Conservation (phyloP, 1,140 invertebrate genomes). For the Eupeodes corollae region DNA sequence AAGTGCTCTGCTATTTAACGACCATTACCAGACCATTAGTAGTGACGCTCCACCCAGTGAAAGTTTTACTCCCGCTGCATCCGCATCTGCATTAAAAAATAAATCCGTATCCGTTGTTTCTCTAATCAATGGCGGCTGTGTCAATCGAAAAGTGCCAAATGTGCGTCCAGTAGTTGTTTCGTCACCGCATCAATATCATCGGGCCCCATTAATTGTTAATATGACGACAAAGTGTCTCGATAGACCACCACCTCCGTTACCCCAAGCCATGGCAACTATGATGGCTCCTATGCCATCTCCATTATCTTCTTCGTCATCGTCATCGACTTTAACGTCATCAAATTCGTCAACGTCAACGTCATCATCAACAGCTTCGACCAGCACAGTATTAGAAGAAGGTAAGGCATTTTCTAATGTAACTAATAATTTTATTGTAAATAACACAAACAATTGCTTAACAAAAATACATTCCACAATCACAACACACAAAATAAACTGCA, state of each 20-base stretch:
- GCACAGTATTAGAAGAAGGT: background rate
- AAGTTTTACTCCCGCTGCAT: no score
- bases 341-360: background rate
- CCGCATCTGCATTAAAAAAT: no score
- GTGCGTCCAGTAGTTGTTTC: constrained; percentile 26
- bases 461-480: no score
- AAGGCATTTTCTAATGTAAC: background rate
- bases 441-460: no score
- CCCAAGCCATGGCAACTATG: no score
- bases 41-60: background rate
- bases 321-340: background rate
- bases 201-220: constrained; percentile 5
- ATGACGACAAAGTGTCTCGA: no score
- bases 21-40: background rate
- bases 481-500: background rate
- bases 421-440: no score
- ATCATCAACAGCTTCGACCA: background rate
- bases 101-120: no score
- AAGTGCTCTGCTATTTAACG: constrained; percentile 17
- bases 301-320: background rate
- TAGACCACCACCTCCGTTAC: no score
- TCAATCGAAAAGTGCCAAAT: constrained; percentile 32
- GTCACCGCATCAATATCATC: constrained; percentile 14
- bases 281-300: background rate
- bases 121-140: constrained; percentile 17